Evolutionary conservation across 1,140 invertebrate genomes (phyloP).

Genomic region (Bombus vancouverensis): DNA sequence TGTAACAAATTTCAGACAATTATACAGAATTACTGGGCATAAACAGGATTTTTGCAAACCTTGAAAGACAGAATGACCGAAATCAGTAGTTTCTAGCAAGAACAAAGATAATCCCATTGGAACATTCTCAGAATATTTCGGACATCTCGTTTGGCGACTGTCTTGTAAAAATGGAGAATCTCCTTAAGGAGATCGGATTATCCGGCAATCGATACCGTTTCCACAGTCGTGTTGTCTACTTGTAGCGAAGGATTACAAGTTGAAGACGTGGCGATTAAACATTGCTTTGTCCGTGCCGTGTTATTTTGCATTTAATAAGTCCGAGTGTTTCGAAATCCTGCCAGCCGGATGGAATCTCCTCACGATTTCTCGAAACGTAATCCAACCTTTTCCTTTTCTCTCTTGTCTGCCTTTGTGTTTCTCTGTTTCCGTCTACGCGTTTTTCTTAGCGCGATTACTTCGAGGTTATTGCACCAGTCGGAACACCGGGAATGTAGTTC

Average conservation of each 20-base stretch:
- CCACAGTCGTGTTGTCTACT: background rate
- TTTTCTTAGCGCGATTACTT: constrained; percentile 33
- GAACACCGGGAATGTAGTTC: background rate
- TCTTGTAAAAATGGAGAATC: constrained; percentile 69
- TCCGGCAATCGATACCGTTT: constrained; percentile 32
- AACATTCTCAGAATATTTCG: constrained; percentile 64
- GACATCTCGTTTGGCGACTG: constrained; percentile 11
- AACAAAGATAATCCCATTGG: too few relatives aligned
- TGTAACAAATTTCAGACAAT: too few relatives aligned
- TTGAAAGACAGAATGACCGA: too few relatives aligned
- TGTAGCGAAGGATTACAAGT: constrained; percentile 57
- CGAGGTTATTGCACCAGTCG: constrained; percentile 17
- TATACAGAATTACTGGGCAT: too few relatives aligned
- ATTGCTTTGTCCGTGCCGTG: constrained; percentile 62
- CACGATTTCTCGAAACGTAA: background rate
- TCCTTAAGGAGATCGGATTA: constrained; percentile 68
- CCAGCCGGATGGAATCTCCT: constrained; percentile 14
- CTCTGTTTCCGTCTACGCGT: background rate
- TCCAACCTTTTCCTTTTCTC: background rate
- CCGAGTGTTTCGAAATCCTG: constrained; percentile 54
- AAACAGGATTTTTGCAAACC: background rate
- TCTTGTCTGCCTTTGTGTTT: background rate
- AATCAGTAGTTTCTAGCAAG: too few relatives aligned
- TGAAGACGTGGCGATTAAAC: constrained; percentile 70
- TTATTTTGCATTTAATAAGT: constrained; percentile 73